Conservation (phyloP, 2,888 invertebrate species). For the Stenotaenia linearis region DNA sequence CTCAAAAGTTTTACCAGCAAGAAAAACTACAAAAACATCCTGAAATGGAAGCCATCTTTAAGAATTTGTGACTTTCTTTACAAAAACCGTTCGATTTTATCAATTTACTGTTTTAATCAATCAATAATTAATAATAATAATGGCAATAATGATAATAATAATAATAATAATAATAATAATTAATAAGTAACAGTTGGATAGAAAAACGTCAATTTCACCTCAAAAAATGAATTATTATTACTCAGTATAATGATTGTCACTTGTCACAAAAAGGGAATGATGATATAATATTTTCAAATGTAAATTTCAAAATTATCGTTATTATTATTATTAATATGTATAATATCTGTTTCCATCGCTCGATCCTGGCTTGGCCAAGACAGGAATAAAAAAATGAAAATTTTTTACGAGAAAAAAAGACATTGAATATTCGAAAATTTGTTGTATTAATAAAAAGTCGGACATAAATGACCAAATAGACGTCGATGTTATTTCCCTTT, state of each 20-base stretch:
- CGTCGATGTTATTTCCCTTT: neutral
- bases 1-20: neutral
- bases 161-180: neutral
- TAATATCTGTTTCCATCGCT: neutral
- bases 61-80: neutral
- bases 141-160: neutral
- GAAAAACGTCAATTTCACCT: neutral
- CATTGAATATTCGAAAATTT: no score
- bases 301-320: neutral
- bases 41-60: slow-evolving; percentile 1
- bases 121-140: neutral
- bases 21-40: slow-evolving; percentile 13
- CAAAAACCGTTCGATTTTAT: neutral
- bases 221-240: neutral
- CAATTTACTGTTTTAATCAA: neutral
- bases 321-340: neutral
- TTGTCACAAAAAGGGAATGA: neutral
- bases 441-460: neutral
- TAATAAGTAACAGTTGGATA: neutral
- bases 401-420: no score
- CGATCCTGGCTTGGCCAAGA: slow-evolving; percentile 28
- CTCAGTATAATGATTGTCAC: neutral
- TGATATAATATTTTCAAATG: neutral
- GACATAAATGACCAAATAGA: neutral
- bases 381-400: neutral